These are phyloP conservation scores for Hirtodrosophila histrioides DNA, from an alignment of 2,888 invertebrate species.

Conservation along the genomic window DNA sequence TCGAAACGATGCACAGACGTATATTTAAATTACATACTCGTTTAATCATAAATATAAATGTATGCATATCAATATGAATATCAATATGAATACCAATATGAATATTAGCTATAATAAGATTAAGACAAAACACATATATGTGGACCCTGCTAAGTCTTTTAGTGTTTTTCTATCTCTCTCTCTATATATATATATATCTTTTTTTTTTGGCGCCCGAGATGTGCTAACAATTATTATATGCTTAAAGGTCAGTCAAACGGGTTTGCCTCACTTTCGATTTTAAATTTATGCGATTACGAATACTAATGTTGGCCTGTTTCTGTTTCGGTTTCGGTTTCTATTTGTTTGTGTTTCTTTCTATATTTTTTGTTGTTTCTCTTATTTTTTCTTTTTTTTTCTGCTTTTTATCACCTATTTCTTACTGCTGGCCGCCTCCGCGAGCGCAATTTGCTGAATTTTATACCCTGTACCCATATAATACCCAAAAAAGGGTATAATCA, in stretches of 20 bases:
- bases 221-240: constrained; percentile 73
- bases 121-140: constrained; percentile 12
- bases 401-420: too few species aligned
- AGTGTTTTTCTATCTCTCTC: constrained; percentile 23
- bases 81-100: neutral
- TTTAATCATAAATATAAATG: constrained; percentile 9
- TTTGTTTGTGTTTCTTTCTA: constrained; percentile 5
- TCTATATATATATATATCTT: constrained; percentile 10
- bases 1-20: constrained; percentile 11
- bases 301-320: constrained; percentile 36
- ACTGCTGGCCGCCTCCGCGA: too few species aligned
- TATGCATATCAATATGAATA: neutral
- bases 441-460: too few species aligned
- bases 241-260: constrained; percentile 72
- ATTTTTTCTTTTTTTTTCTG: too few species aligned
- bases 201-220: constrained; percentile 41
- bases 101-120: constrained; percentile 12
- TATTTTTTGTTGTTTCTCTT: neutral
- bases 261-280: constrained; percentile 72
- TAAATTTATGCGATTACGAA: constrained; percentile 50
- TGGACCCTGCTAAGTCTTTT: constrained; percentile 14
- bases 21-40: constrained; percentile 1
- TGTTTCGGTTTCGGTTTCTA: constrained; percentile 6
- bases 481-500: too few species aligned
- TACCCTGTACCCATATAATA: too few species aligned